Conservation (phyloP, 2,888 invertebrate genomes). For the Psylliodes chrysocephalus region DNA sequence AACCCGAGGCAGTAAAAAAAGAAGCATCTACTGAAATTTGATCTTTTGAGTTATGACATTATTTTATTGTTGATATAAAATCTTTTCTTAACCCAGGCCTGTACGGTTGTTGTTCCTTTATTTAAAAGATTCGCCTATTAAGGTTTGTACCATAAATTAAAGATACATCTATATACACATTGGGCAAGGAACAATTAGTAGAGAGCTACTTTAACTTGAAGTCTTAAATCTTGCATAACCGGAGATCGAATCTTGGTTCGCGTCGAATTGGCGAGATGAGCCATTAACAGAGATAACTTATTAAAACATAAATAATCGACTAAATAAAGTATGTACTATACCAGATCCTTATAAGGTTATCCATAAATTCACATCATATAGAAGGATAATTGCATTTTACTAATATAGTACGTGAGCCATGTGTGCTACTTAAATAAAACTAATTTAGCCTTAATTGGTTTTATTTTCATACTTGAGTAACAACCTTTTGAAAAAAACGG, state of each 20-base stretch:
- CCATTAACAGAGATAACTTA: slow-evolving; percentile 16
- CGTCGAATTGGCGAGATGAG: neutral
- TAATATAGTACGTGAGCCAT: neutral
- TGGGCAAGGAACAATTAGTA: neutral
- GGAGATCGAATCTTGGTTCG: neutral
- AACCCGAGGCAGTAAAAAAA: too few relatives aligned
- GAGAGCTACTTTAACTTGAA: neutral
- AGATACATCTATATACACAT: neutral
- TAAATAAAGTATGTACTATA: slow-evolving; percentile 8
- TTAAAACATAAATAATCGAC: slow-evolving; percentile 16
- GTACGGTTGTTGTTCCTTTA: too few relatives aligned
- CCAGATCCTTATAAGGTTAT: slow-evolving; percentile 18
- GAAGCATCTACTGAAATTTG: too few relatives aligned
- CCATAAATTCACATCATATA: slow-evolving; percentile 15
- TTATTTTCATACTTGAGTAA: too few relatives aligned
- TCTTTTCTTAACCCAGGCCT: too few relatives aligned
- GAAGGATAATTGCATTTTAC: slow-evolving; percentile 6
- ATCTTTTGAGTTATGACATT: too few relatives aligned
- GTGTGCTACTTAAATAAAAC: neutral
- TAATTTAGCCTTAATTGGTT: too few relatives aligned
- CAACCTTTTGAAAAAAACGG: too few relatives aligned
- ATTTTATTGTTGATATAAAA: too few relatives aligned
- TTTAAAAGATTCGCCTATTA: too few relatives aligned
- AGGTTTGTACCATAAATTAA: too few relatives aligned
- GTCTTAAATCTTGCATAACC: neutral